A percentile compares a stretch with the other conserved stretches of the same genome.
These are phyloP conservation scores for Thereva nobilitata DNA, from an alignment of 2,888 invertebrate genomes.

Conservation along the genomic window DNA sequence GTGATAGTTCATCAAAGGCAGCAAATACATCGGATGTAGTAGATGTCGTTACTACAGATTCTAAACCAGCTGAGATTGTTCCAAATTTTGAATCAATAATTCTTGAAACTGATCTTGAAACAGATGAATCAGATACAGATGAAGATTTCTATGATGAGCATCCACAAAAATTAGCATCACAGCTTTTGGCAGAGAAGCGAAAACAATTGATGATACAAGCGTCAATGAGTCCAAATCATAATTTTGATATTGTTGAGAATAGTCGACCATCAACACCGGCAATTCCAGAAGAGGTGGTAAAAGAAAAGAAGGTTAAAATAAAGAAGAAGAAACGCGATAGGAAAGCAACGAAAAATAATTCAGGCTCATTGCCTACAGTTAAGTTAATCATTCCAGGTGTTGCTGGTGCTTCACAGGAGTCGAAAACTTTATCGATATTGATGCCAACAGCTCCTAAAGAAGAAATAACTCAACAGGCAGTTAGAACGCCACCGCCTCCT, in stretches of 20 bases:
- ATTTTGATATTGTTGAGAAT: constrained; percentile 65
- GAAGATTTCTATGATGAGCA: constrained; percentile 87
- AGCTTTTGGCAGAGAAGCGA: constrained; percentile 74
- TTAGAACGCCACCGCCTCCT: background rate
- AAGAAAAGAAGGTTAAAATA: constrained; percentile 61
- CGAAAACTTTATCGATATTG: constrained; percentile 33
- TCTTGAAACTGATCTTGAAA: constrained; percentile 82
- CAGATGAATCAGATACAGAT: constrained; percentile 82
- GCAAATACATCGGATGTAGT: constrained; percentile 58
- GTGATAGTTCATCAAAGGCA: constrained; percentile 45
- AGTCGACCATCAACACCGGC: constrained; percentile 70
- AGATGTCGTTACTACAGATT: constrained; percentile 46
- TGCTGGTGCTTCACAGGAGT: constrained; percentile 47
- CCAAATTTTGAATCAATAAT: constrained; percentile 66
- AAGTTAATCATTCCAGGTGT: constrained; percentile 66
- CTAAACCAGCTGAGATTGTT: constrained; percentile 51
- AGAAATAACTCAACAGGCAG: constrained; percentile 36
- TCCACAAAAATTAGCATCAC: constrained; percentile 74
- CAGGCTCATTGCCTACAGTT: constrained; percentile 52
- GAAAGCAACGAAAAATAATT: constrained; percentile 57
- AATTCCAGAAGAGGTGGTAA: constrained; percentile 57
- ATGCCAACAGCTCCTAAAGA: constrained; percentile 47
- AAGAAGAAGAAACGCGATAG: constrained; percentile 72
- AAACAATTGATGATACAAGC: constrained; percentile 68
- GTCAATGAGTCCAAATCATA: constrained; percentile 66